Evolutionary conservation across 2,113 vertebrate species (phyloP), one percentile per base, ranked within the genome.

Genomic region (Casuarius casuarius): DNA sequence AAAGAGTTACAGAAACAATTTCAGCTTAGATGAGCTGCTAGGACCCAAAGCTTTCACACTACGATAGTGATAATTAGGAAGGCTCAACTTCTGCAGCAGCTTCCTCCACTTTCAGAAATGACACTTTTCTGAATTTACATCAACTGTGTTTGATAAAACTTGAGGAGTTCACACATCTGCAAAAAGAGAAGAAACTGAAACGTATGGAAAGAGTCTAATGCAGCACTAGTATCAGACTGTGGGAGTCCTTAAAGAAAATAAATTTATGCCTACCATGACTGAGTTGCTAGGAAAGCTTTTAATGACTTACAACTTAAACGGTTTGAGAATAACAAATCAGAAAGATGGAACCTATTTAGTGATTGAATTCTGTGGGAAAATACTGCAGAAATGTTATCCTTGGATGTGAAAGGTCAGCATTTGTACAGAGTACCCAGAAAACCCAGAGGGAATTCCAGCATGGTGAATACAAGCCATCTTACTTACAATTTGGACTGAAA

Each of bases 341-440:
- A 96, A 96, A 93, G 74, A 96, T 84, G 86, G 95, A 96, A 95
- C 90, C 92, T 96, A 96, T 95, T 95, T 97, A 95, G 92, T 95
- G 70, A 79, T 94, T 89, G 26, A 90, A 93, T 94, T 94, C 88
- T 93, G 95, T 97, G 96, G 96, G 96, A 97, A 97, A 97, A 96
- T 93, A 66, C 73, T 95, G 90, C 62, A 91, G 77, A 96, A 96
- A 97, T 97, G 92, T 96, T 96, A 93, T 96, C 90, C 92, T 96
- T 96, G 96, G 95, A 96, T 91, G 66, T 82, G 86, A 92, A 95
- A 95, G 94, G 92, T 94, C 93, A 96, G 54, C 5, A 0, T 89
- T 95, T 78, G 52, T 82, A 92, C 89, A 89, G 73, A 94, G 52
- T 94, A 95, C 73, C 85, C 92, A 94, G 80, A 96, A 95, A 91